Evolutionary conservation across 2,113 vertebrate species (phyloP), one percentile per base, ranked within the genome.

Genomic region (Scortum barcoo): DNA sequence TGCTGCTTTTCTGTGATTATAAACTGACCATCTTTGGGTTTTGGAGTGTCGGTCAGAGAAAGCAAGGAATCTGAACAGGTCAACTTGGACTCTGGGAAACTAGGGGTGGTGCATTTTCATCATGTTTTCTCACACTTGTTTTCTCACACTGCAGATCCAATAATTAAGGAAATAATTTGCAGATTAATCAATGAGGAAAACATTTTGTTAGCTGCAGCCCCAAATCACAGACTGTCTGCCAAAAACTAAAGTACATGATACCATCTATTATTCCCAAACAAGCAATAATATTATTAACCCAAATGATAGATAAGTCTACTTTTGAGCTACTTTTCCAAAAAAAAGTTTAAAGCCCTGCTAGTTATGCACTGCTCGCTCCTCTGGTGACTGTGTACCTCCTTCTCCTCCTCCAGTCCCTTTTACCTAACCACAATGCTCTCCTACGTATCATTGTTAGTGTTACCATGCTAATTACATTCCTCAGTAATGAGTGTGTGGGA

Each of bases 391-490:
- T 57, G 76, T 33, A 53, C 19, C 22, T 51, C 75, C 48, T 71
- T 40, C 67, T 78, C 54, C 60, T 80, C 46, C 48, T 74, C 40
- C 40, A 70, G 57, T 79, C 48, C 58, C 76, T 57, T 68, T 46
- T 51, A 81, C 60, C 13, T n/a, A 17, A 67, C 68, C 62, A 7
- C 65, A 78, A 38, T 78, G 79, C 73, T 86, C 72, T 75, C 63
- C 61, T 77, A 66, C 71, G 7, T 53, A 70, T 70, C 69, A 72
- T 17, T 65, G 54, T 83, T 90, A 78, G 72, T 20, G 66, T 89
- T 80, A 60, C 46, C 61, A 5, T 78, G 80, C 72, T 87, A 87
- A 90, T 88, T 88, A 87, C 86, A 87, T 92, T 91, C 81, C 86
- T 79, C 51, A 40, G 81, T 91, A 75, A 91, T 81, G 79, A 85